Base-by-base conservation (phyloP, 2,113 vertebrate genomes). In the Corydoras maculifer region DNA sequence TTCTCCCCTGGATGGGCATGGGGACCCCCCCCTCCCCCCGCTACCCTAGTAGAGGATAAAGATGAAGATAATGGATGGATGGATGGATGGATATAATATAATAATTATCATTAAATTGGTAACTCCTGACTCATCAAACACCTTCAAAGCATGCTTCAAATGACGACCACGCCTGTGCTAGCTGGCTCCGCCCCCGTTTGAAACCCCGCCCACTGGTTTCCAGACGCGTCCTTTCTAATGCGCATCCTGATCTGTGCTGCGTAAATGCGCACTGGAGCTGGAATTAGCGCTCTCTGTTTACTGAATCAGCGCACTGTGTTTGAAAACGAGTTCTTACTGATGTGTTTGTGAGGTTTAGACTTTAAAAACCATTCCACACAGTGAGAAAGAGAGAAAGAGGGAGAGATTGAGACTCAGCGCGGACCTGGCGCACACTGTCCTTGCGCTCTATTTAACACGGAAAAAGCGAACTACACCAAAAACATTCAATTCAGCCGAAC, bases 161-260 rank as follows among this genome's bases (percentile, higher is more conserved):
- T 14, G 1, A 13, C 9, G 14, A 8, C 65, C 72, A 30, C 65
- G 64, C 62, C 54, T 32, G 14, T 1, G n/a, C 1, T 1, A 0
- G 29, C 5, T 3, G 4, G 2, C 30, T 11, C 31, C 61, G 69
- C 69, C 51, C 51, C 3, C 4, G 2, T 15, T 9, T 2, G 12
- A 57, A 12, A 81, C 84, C 80, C 87, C 87, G 31, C 87, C 87
- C 83, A 79, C 80, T 29, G 15, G 32, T 54, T 58, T 73, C 66
- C 73, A 7, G 76, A 18, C 61, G 53, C 29, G 15, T 49, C 29
- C 35, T 25, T 53, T 61, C 63, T 65, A 15, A 62, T 62, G 70
- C 69, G 49, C 55, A 29, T 11, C 69, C 18, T n/a, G 54, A 60
- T 54, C 54, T 30, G 5, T 49, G 18, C 31, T 6, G 12, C 9